Evolutionary conservation across 2,888 invertebrate species (phyloP), one percentile per base, ranked within the genome.

Genomic region (Tanaodytes sp.): DNA sequence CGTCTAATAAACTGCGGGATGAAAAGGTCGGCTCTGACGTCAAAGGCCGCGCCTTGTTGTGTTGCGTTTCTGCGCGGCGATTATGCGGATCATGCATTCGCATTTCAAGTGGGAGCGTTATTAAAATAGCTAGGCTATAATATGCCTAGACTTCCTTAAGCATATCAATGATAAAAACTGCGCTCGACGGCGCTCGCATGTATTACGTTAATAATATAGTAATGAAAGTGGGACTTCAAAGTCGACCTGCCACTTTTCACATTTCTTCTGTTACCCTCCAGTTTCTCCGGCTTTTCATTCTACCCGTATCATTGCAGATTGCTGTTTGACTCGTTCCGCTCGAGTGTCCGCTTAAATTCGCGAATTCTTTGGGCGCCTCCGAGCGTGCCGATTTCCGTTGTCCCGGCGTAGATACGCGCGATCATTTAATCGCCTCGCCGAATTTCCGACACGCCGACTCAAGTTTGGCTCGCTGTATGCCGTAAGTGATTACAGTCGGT

Each of bases 11-110:
- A 62, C 51, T 57, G 55, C 40, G 62, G 20, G 20, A 40, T 57
- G 62, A 66, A 66, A 66, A 66, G 66, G n/a, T 61, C 49, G 54
- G 30, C 37, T 55, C 36, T 51, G 54, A 63, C 63, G 68, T 68
- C 58, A 63, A 63, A 63, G 63, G 58, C 51, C 48, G 59, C 19
- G 42, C 27, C 31, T 31, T 51, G 61, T 67, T 63, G 63, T 62
- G 68, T 68, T 63, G 63, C 62, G 51, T 68, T 57, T 58, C 63
- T 52, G 52, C 54, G 43, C 52, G 48, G 58, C 57, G 31, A 63
- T 63, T 68, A 68, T 63, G 48, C 63, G 68, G 46, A 63, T 68
- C 54, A 63, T 68, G 63, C 63, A 58, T 68, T 68, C 63, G 54
- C 42, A 68, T 63, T 68, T 68, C 52, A 58, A 63, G 63, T 58